Evolutionary conservation across 1,140 invertebrate species (phyloP), one percentile per base, ranked within the genome.

Genomic region (Samia ricini): DNA sequence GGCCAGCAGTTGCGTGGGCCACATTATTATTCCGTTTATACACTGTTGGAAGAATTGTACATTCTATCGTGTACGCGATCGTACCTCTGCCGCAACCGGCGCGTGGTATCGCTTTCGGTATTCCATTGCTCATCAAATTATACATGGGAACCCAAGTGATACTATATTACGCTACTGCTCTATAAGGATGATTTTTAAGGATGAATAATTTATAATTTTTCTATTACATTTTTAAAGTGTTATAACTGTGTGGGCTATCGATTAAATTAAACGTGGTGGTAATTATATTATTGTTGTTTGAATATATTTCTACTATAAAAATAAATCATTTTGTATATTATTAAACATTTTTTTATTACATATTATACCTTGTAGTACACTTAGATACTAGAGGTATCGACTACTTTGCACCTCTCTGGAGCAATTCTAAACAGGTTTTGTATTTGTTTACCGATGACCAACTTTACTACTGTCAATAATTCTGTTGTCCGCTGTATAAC

Each of bases 11-110:
- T 8, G 58, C 63, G 15, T 64, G 88, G 33, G 94, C 94, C 3
- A 78, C 85, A 2, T 74, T 83, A 19, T 75, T 94, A 56, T 93
- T 95, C 76, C 87, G 93, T 48, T 62, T 88, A 0, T 95, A 92
- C 71, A 91, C 93, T 0, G 70, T 85, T 12, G 80, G 89, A 15
- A 83, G 94, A 63, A 73, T 94, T 48, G 29, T 92, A 1, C 94
- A 95, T 74, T 94, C 93, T 1, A 60, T 94, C 26, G 92, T 93
- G 5, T 95, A 95, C 74, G 88, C 91, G 48, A 79, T 92, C 61
- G 69, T 83, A 19, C 88, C 91, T 2, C 22, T 93, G 22, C 91
- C 93, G 7, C 93, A 95, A 72, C 94, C 94, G 7, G 74, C 92
- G 0, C 85, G 94, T 67, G 90, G 71, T 3, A 64, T 94, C 1